Base-by-base conservation (phyloP, 1,140 invertebrate genomes). In the Trichonephila clavipes region DNA sequence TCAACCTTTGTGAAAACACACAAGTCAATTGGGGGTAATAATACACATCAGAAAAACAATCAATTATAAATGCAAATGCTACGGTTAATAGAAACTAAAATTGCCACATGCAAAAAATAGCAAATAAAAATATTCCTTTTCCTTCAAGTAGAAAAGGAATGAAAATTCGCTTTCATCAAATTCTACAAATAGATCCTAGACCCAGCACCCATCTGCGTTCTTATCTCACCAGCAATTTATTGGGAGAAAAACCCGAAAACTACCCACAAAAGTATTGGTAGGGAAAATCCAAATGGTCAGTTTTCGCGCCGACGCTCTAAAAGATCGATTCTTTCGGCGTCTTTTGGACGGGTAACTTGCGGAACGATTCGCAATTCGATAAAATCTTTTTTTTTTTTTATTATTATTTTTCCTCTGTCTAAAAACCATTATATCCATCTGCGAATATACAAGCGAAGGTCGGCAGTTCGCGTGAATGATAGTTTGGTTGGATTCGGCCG, bases 331-430 rank as follows among this genome's bases (percentile, higher is more conserved):
- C 44, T 59, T 58, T 28, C 10, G 44, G 40, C 40, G 40, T 58
- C 40, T 59, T 59, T 58, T 19, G 40, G 44, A 58, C 44, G 82
- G 16, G n/a, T 10, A 77, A 14, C 28, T 40, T 19, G 72, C 24
- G 24, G 82, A 58, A 59, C 82, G 82, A 83, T 83, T 83, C 82
- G 8, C 82, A 51, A 21, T 83, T 83, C 82, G 82, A 83, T 83
- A 83, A 83, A 59, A 51, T 14, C 72, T 21, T 77, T 72, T 72
- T 64, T 21, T 77, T 72, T 72, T 64, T 64, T 19, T 64, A 19
- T 19, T 19, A 6, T 19, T 18, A 64, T 19, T 12, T 16, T n/a
- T 44, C 16, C 10, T 21, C 21, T 21, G 7, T 16, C 44, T 44
- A 83, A 83, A 83, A 58, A 58, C 19, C 81, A 82, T n/a, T 58